Conservation (phyloP, 2,113 vertebrate species). For the Tringa solitaria region DNA sequence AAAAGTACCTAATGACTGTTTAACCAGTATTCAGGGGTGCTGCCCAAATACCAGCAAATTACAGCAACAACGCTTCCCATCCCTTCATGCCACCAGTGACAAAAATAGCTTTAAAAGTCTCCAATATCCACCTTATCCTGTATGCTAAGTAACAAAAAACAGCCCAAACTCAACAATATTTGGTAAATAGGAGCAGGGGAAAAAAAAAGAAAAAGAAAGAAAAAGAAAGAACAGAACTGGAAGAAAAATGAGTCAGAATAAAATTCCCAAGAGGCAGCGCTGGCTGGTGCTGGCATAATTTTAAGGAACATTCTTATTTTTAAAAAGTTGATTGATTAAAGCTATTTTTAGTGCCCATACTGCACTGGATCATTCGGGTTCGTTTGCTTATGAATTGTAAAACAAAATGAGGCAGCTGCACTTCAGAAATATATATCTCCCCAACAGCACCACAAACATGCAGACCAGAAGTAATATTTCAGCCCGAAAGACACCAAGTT, state of each 20-base stretch:
- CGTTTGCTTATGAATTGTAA: neutral
- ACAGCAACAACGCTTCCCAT: neutral
- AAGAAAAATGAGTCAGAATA: conserved; percentile 19
- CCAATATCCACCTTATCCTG: neutral
- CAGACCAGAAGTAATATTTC: neutral
- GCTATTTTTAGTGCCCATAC: neutral
- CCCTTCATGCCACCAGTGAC: neutral
- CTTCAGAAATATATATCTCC: neutral
- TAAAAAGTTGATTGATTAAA: conserved; percentile 46
- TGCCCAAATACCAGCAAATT: neutral
- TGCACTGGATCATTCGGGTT: neutral
- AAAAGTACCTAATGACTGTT: neutral
- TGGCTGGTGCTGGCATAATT: neutral
- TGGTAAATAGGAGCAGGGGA: neutral
- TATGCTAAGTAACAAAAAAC: neutral
- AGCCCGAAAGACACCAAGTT: neutral
- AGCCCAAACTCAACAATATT: neutral
- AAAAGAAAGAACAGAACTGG: neutral
- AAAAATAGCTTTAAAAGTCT: neutral
- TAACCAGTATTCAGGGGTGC: neutral
- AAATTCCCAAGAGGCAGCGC: neutral
- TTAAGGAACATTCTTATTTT: conserved; percentile 26
- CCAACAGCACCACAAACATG: neutral
- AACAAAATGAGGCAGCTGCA: neutral
- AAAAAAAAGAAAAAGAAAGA: neutral